Evolutionary conservation across 2,113 vertebrate species (phyloP).

Genomic region (Circaetus gallicus): DNA sequence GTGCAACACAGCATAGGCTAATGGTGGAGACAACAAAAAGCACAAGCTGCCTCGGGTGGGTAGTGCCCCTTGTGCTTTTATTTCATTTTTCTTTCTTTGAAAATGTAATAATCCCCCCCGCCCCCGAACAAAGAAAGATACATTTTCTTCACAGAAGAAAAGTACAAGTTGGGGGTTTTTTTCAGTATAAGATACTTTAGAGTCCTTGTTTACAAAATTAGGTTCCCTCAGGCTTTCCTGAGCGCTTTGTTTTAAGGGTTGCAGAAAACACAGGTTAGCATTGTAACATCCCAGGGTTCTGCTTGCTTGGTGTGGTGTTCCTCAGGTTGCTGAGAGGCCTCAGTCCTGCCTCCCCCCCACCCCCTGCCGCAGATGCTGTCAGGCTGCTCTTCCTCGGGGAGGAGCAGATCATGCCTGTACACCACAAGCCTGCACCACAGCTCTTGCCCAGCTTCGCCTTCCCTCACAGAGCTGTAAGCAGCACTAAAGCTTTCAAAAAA

Average conservation of each 20-base stretch:
- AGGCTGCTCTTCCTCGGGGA: background rate
- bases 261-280: background rate
- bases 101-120: background rate
- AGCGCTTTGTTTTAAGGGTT: background rate
- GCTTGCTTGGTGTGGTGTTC: background rate
- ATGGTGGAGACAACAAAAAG: too few relatives aligned
- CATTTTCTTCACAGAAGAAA: constrained; percentile 72
- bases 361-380: rapidly evolving
- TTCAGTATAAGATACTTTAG: background rate
- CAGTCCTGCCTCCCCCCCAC: rapidly evolving
- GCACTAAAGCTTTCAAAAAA: background rate
- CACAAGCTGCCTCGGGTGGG: background rate
- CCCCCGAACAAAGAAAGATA: background rate
- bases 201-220: background rate
- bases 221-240: background rate
- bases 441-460: background rate
- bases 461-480: background rate
- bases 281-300: rapidly evolving
- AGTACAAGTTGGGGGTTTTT: background rate
- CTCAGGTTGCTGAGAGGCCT: background rate
- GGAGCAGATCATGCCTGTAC: rapidly evolving
- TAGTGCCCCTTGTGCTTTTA: background rate
- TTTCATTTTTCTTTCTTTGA: constrained; percentile 2
- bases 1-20: rapidly evolving
- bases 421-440: rapidly evolving